Base-by-base conservation (phyloP, 2,797 vertebrate genomes). In the Eulemur rubriventer region DNA sequence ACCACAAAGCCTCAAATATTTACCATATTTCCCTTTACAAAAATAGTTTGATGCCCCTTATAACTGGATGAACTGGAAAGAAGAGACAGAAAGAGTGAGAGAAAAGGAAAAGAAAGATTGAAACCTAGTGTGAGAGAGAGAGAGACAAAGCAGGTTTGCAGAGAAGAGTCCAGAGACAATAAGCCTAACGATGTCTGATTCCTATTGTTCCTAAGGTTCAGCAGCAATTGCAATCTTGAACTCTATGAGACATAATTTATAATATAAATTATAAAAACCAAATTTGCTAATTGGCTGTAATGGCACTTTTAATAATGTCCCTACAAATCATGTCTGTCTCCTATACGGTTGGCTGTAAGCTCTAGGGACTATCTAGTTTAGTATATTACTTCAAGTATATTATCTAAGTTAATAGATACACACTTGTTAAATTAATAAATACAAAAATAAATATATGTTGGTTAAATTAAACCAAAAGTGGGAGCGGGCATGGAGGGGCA, bases 331-430 rank as follows among this genome's bases (percentile, higher is more conserved):
- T 83, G 22, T 65, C 20, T 79, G 57, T 86, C 38, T 70, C 35
- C 22, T 76, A 14, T 4, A 33, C 0, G 65, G 38, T 75, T 94
- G 8, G 41, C 28, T 61, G 2, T 61, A 73, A 91, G 33, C 46
- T 67, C 3, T 28, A 70, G 0, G 4, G 18, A 55, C 6, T 75
- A 85, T 50, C 65, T 24, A 5, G 50, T 61, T 93, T 65, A 67
- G 26, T 28, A 6, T 72, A 86, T 82, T 65, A 65, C n/a, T 38
- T 80, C 26, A 67, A 70, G 7, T 57, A 43, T 16, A 30, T 59
- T 43, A 69, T 75, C 65, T 80, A 61, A 78, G 46, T 85, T 28
- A 63, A n/a, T 63, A 88, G 88, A 80, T 61, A 59, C 24, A 13
- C 9, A 61, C 50, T 41, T 12, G 16, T 72, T 35, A 3, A 59